A percentile compares a stretch with the other conserved stretches of the same genome.
These are phyloP conservation scores for Yasuhikotakia modesta DNA, from an alignment of 2,797 vertebrate genomes.

Conservation along the genomic window DNA sequence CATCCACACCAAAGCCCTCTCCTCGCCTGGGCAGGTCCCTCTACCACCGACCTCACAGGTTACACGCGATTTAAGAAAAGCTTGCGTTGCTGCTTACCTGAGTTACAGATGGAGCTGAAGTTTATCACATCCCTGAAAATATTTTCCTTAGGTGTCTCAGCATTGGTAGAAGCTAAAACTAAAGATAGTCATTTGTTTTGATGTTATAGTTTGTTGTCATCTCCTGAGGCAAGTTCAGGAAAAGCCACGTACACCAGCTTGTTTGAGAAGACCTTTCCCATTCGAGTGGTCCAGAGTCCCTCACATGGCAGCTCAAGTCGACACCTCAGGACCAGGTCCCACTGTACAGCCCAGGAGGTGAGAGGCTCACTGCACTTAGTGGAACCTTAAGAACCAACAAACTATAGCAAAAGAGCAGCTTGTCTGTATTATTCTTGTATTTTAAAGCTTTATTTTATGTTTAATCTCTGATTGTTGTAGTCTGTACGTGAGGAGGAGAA, in stretches of 20 bases:
- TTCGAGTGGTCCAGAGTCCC: slow-evolving; percentile 83
- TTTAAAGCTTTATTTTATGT: background rate
- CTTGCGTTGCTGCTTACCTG: background rate
- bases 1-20: slow-evolving; percentile 62
- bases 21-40: slow-evolving; percentile 76
- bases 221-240: slow-evolving; percentile 50
- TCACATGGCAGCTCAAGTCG: slow-evolving; percentile 79
- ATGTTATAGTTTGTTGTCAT: slow-evolving; percentile 59
- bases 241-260: slow-evolving; percentile 70
- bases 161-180: background rate
- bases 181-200: slow-evolving; percentile 33
- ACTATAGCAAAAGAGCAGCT: background rate
- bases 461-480: slow-evolving; percentile 67
- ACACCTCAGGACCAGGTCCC: slow-evolving; percentile 64
- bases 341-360: slow-evolving; percentile 90
- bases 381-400: background rate
- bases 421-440: background rate
- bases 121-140: no score
- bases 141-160: no score
- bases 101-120: background rate
- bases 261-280: slow-evolving; percentile 90
- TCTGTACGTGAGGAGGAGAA: slow-evolving; percentile 89
- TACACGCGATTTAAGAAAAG: slow-evolving; percentile 8
- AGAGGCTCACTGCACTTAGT: slow-evolving; percentile 40
- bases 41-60: slow-evolving; percentile 65